Evolutionary conservation across 2,888 invertebrate genomes (phyloP).

Genomic region (Epinotia demarniana): DNA sequence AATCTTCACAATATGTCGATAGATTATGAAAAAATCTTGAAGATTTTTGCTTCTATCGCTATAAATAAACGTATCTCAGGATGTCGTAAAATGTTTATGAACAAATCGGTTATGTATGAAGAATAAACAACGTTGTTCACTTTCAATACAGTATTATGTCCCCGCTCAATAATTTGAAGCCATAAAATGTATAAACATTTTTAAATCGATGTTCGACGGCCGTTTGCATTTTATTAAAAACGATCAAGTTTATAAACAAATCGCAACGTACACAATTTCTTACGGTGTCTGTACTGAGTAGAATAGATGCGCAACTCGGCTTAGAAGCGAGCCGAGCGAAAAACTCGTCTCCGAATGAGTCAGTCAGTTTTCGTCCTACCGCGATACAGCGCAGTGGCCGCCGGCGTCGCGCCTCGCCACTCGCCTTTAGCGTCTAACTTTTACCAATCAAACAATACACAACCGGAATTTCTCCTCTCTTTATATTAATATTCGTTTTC

Average conservation of each 20-base stretch:
- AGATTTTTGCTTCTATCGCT: too few relatives aligned
- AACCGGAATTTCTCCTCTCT: conserved; percentile 1
- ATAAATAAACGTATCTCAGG: too few relatives aligned
- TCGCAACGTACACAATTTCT: conserved; percentile 13
- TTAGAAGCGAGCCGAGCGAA: conserved; percentile 23
- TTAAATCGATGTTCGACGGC: background rate
- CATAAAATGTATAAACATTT: background rate
- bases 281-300: conserved; percentile 10
- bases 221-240: conserved; percentile 22
- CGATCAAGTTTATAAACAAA: conserved; percentile 16
- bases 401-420: conserved; percentile 41
- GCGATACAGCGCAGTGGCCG: conserved; percentile 54
- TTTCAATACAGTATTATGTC: background rate
- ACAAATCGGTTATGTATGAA: too few relatives aligned
- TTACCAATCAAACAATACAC: conserved; percentile 6
- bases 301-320: conserved; percentile 35
- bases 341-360: conserved; percentile 34
- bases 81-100: too few relatives aligned
- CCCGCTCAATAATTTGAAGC: background rate
- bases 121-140: too few relatives aligned
- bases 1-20: background rate
- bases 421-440: conserved; percentile 37
- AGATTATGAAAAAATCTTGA: too few relatives aligned
- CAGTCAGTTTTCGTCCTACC: conserved; percentile 54
- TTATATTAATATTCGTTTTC: background rate